Conservation (phyloP, 2,888 invertebrate species). For the Brachycybe producta region DNA sequence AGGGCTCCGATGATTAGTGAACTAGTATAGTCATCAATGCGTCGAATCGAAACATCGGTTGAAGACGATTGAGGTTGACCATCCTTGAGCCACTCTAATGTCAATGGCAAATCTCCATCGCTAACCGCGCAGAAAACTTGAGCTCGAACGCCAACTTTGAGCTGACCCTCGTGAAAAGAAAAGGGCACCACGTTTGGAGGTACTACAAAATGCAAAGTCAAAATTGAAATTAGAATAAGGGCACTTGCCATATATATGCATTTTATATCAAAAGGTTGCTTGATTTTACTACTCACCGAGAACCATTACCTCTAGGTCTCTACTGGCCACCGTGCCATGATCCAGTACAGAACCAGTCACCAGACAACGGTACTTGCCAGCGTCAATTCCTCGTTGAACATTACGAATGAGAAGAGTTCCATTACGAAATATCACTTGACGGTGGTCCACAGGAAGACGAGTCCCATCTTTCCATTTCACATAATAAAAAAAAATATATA, state of each 20-base stretch:
- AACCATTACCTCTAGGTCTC: conserved; percentile 13
- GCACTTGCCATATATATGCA: not conserved
- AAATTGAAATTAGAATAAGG: not conserved
- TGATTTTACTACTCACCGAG: conserved; percentile 14
- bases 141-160: conserved; percentile 18
- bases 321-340: conserved; percentile 4
- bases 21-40: conserved; percentile 20
- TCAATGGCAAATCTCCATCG: conserved; percentile 19
- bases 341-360: conserved; percentile 2
- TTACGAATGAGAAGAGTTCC: conserved; percentile 12
- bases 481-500: not conserved
- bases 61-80: conserved; percentile 8
- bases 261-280: not conserved
- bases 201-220: too few species aligned
- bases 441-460: conserved; percentile 17
- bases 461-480: conserved; percentile 16
- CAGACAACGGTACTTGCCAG: conserved; percentile 11
- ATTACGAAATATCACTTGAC: conserved; percentile 14
- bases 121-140: conserved; percentile 19
- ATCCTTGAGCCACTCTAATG: conserved; percentile 19
- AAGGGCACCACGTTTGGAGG: conserved; percentile 19
- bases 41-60: conserved; percentile 17
- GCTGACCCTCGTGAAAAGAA: conserved; percentile 17
- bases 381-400: conserved; percentile 12
- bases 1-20: conserved; percentile 18